Conservation (phyloP, 1,140 invertebrate genomes). For the Lycorma delicatula region DNA sequence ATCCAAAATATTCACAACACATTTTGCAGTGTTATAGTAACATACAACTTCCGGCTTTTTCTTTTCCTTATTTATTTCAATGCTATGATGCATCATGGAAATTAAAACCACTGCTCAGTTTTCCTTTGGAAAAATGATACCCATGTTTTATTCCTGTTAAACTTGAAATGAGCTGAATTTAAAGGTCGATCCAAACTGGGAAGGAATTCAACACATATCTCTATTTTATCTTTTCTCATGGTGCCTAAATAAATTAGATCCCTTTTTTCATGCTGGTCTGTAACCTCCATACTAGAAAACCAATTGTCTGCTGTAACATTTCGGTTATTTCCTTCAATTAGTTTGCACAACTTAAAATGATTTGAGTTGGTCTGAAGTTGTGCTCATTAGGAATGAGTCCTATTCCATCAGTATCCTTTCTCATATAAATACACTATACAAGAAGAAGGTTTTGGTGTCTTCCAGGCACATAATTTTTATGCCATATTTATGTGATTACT, state of each 20-base stretch:
- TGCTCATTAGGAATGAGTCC: slow-evolving; percentile 20
- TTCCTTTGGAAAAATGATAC: slow-evolving; percentile 24
- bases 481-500: slow-evolving; percentile 40
- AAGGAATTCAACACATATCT: slow-evolving; percentile 31
- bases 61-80: slow-evolving; percentile 21
- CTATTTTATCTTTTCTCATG: slow-evolving; percentile 34
- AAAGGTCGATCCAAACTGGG: neutral
- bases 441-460: slow-evolving; percentile 4
- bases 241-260: slow-evolving; percentile 21
- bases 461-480: slow-evolving; percentile 17
- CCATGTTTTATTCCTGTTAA: too few relatives aligned
- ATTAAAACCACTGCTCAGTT: slow-evolving; percentile 32
- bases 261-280: slow-evolving; percentile 29
- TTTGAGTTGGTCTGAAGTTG: slow-evolving; percentile 11
- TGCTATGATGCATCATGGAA: slow-evolving; percentile 32
- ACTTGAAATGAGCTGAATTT: too few relatives aligned
- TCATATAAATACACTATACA: slow-evolving; percentile 6
- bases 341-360: slow-evolving; percentile 15
- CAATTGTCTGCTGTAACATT: slow-evolving; percentile 36
- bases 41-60: slow-evolving; percentile 30
- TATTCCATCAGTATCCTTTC: neutral
- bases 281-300: slow-evolving; percentile 32
- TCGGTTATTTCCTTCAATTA: slow-evolving; percentile 23
- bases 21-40: slow-evolving; percentile 33
- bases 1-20: slow-evolving; percentile 32